Evolutionary conservation across 2,888 invertebrate genomes (phyloP).

Genomic region (Diadromus collaris): DNA sequence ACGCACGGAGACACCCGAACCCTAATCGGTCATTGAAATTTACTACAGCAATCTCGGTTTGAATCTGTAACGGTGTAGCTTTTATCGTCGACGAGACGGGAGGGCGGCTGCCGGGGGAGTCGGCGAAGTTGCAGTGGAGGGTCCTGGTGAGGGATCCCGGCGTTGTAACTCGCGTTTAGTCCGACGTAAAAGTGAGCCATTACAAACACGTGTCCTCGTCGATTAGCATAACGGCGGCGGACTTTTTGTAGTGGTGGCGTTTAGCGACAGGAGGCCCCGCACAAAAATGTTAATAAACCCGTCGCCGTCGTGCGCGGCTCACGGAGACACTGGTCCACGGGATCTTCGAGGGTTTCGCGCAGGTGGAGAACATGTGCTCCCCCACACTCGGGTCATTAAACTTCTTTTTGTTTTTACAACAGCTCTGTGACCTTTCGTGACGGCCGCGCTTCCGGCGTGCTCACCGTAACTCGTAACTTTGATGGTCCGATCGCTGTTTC

Average conservation of each 20-base stretch:
- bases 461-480: slow-evolving; percentile 8
- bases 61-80: slow-evolving; percentile 28
- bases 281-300: slow-evolving; percentile 72
- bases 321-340: slow-evolving; percentile 33
- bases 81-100: background rate
- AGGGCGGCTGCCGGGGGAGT: background rate
- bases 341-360: slow-evolving; percentile 17
- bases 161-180: slow-evolving; percentile 59
- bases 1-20: slow-evolving; percentile 11
- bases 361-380: slow-evolving; percentile 54
- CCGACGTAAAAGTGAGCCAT: slow-evolving; percentile 73
- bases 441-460: background rate
- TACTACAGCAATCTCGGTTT: slow-evolving; percentile 48
- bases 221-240: slow-evolving; percentile 76
- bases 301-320: slow-evolving; percentile 61
- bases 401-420: slow-evolving; percentile 40
- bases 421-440: slow-evolving; percentile 11
- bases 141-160: background rate
- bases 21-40: slow-evolving; percentile 65
- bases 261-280: slow-evolving; percentile 48
- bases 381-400: slow-evolving; percentile 41
- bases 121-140: slow-evolving; percentile 21
- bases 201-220: slow-evolving; percentile 76
- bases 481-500: slow-evolving; percentile 12
- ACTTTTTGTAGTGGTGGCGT: slow-evolving; percentile 62